phyloP scores from a whole-genome alignment of 2,113 vertebrate genomes.

The Ciconia stormi region DNA sequence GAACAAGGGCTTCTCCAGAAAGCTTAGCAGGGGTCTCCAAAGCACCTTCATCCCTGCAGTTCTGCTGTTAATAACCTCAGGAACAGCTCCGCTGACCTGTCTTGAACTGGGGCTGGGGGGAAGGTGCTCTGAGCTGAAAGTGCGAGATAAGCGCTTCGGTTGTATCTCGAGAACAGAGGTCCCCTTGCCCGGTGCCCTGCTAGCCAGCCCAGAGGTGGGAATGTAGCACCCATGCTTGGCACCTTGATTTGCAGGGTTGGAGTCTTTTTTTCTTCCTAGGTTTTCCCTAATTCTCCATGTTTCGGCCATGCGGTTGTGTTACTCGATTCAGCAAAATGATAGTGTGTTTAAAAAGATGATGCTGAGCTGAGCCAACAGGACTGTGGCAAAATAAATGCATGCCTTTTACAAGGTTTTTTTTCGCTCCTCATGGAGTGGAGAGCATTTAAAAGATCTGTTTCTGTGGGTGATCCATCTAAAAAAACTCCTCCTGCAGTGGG shows the following conservation, averaged over 20 bases:
- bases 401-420: not conserved
- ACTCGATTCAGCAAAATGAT: not conserved
- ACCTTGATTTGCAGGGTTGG: not conserved
- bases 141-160: accelerated
- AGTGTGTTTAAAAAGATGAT: not conserved
- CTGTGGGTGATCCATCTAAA: not conserved
- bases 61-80: not conserved
- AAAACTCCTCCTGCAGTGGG: not conserved
- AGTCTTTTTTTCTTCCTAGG: not conserved
- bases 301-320: not conserved
- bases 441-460: not conserved
- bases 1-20: not conserved
- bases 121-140: not conserved
- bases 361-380: not conserved
- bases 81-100: not conserved
- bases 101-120: not conserved
- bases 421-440: not conserved
- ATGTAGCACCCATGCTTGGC: not conserved
- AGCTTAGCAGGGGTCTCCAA: not conserved
- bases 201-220: accelerated
- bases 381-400: not conserved
- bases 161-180: accelerated
- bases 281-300: not conserved
- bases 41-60: not conserved
- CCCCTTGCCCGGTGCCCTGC: not conserved